Base-by-base conservation (phyloP, 2,888 invertebrate genomes). In the Cerastis rubricosa region DNA sequence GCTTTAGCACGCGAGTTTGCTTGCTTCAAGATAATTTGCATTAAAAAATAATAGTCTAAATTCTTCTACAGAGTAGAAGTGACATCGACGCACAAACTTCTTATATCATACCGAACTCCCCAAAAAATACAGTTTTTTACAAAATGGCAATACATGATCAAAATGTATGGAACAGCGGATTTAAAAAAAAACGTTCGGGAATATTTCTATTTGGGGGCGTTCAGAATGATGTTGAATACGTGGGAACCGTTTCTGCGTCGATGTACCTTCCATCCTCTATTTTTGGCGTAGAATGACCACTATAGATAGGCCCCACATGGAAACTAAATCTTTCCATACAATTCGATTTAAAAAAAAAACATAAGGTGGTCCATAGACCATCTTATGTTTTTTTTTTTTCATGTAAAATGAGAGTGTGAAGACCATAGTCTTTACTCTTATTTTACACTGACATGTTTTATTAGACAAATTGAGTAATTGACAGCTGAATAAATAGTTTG, bases 11-110 rank as follows among this genome's bases (percentile, higher is more conserved):
- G 82, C 83, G 78, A 78, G 47, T 76, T 78, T 67, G 64, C 82
- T 79, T 83, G 76, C 78, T 78, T 74, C 61, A 57, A 76, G 66
- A 63, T 63, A 84, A 78, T 76, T 87, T 87, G 86, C 80, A 81
- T 86, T 82, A 64, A 65, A 68, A 68, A 81, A 65, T 81, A 54
- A 73, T 76, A 66, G 76, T 73, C 81, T 78, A 82, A 61, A 66
- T 75, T 76, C 57, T 75, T 76, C 69, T 8, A 9, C 61, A 35
- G 19, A 35, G 1, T 19, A 5, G 5, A 29, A 19, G 4, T 0
- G 11, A 61, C 11, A 19, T 61, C 9, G 2, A 35, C 5, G 35
- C 19, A 61, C 4, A 61, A 35, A 61, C 3, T 59, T 8, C 17
- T 6, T 49, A 49, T 8, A 49, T 49, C 1, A 61, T 29, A 29